Evolutionary conservation across 2,797 vertebrate genomes (phyloP).

Genomic region (Falco biarmicus): DNA sequence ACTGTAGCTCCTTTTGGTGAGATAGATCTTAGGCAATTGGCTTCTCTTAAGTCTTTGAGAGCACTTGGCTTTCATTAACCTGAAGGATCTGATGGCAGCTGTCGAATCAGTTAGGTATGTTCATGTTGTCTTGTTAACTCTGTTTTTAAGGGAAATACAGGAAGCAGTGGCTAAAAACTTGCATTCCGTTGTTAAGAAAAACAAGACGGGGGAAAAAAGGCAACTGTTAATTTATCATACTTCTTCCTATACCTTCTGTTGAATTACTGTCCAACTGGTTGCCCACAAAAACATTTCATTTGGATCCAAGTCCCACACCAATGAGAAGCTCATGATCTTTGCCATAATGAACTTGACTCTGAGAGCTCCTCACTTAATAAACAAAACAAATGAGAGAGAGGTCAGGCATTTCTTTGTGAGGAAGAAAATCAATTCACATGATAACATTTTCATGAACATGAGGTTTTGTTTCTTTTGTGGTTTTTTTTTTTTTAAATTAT

Average conservation of each 20-base stretch:
- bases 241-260: not conserved
- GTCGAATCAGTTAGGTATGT: slow-evolving; percentile 19
- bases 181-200: not conserved
- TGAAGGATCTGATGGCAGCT: slow-evolving; percentile 13
- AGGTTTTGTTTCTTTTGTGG: not conserved
- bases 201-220: rapidly evolving
- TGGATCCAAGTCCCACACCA: not conserved
- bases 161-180: not conserved
- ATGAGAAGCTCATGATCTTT: not conserved
- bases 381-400: not conserved
- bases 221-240: not conserved
- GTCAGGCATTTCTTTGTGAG: not conserved
- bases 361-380: not conserved
- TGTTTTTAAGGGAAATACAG: slow-evolving; percentile 16
- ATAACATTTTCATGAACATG: not conserved
- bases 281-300: not conserved
- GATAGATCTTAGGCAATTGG: not conserved
- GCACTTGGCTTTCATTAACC: slow-evolving; percentile 64
- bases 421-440: not conserved
- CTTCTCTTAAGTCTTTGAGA: slow-evolving; percentile 11
- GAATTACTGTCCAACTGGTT: not conserved
- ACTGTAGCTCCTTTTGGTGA: slow-evolving; percentile 34
- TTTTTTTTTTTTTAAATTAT: no score
- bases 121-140: not conserved
- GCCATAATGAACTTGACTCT: not conserved